phyloP scores from a whole-genome alignment of 1,140 invertebrate species.

The Sarcophaga bullata region DNA sequence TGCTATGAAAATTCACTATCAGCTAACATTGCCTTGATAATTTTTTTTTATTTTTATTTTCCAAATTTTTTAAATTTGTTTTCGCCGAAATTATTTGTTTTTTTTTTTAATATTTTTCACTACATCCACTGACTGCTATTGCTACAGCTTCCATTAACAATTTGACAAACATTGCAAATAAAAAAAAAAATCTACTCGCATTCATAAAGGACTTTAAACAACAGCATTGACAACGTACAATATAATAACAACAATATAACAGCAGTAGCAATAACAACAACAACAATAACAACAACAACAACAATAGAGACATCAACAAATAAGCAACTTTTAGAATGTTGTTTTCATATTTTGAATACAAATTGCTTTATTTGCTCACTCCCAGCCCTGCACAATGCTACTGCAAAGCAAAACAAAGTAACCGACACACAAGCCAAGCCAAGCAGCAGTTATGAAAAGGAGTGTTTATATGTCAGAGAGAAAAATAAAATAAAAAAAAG shows the following conservation, averaged over 20 bases:
- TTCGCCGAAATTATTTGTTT: not conserved
- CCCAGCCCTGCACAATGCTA: conserved; percentile 4
- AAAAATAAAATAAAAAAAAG: too few relatives aligned
- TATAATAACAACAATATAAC: not conserved
- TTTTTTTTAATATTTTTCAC: not conserved
- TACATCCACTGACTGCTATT: too few relatives aligned
- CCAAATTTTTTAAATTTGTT: not conserved
- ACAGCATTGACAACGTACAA: not conserved
- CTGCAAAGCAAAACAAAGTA: conserved; percentile 3
- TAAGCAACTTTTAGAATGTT: conserved; percentile 40
- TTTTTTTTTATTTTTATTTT: too few relatives aligned
- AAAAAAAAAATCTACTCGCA: conserved; percentile 33
- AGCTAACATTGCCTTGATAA: too few relatives aligned
- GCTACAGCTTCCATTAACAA: conserved; percentile 1
- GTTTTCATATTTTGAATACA: conserved; percentile 65
- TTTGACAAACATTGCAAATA: not conserved
- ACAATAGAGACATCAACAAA: too few relatives aligned
- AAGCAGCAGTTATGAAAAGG: not conserved
- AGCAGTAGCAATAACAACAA: not conserved
- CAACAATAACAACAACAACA: not conserved
- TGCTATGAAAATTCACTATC: too few relatives aligned
- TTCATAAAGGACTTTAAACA: conserved; percentile 29
- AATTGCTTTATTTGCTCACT: conserved; percentile 63
- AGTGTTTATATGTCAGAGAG: conserved; percentile 14
- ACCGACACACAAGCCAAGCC: too few relatives aligned